Base-by-base conservation (phyloP, 2,888 invertebrate genomes). In the Andrena haemorrhoa region DNA sequence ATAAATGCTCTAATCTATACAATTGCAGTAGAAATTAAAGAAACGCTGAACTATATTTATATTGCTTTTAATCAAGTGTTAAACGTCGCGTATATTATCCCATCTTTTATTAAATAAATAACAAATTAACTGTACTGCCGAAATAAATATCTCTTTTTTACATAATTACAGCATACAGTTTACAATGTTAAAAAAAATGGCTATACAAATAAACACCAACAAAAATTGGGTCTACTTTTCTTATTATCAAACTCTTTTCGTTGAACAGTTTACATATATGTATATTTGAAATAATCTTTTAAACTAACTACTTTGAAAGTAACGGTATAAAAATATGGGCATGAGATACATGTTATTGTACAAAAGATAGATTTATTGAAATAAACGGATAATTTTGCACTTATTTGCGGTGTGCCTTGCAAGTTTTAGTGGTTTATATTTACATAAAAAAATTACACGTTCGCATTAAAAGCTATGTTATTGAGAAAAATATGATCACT, bases 401-500 rank as follows among this genome's bases (percentile, higher is more conserved):
- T 29, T 65, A 41, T 8, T 47, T n/a, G 61, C 51, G n/a, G 12
- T 10, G 78, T 58, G 33, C 64, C 20, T 72, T 16, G n/a, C 53
- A 10, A 35, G 53, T 7, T 61, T 41, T 3, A n/a, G 29, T 3
- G 31, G 20, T 23, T 41, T 61, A 51, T 49, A 31, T 68, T n/a
- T 61, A 68, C 56, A 72, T 51, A 4, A 10, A 31, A 31, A 53
- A 53, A n/a, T 47, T 53, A 20, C 29, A 61, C 0, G 7, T 58
- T 65, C 26, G 31, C 31, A 58, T 56, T 26, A 65, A 23, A 70
- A 58, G 2, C 16, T n/a, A 3, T 31, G 2, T 1, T 47, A 5
- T 2, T 58, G 12, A 51, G 2, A 51, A 12, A 51, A 8, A 58
- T 12, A 8, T 29, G 20, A 12, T 10, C 16, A 56, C 26, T 8